Conservation (phyloP, 2,113 vertebrate species). For the Notechis scutatus region DNA sequence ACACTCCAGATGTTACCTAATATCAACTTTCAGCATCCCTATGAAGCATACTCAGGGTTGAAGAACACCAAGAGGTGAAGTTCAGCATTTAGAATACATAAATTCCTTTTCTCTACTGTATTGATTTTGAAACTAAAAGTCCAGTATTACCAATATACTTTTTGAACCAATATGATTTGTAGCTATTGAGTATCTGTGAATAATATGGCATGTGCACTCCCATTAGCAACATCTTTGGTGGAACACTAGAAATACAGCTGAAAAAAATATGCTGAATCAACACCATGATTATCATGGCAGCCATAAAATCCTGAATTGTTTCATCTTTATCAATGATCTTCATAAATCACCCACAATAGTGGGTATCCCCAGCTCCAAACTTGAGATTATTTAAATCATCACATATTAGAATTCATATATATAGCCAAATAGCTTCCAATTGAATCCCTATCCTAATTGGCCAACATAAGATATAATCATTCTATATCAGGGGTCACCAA, state of each 20-base stretch:
- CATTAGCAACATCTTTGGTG: neutral
- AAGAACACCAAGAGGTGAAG: neutral
- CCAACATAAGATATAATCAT: neutral
- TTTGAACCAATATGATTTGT: neutral
- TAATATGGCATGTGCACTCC: neutral
- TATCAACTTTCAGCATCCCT: neutral
- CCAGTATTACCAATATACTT: neutral
- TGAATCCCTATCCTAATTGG: neutral
- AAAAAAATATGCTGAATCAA: neutral
- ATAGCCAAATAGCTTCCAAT: neutral
- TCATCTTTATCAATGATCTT: neutral
- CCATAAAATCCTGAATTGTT: neutral
- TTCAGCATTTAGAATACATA: neutral
- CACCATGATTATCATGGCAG: neutral
- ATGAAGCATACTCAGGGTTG: neutral
- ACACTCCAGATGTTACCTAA: neutral
- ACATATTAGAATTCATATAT: neutral
- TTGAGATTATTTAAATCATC: neutral
- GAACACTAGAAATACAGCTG: neutral
- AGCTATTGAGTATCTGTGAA: neutral
- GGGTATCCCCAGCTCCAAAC: neutral
- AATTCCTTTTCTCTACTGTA: neutral
- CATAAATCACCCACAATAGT: neutral
- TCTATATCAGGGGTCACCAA: too few species aligned
- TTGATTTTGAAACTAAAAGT: neutral